Percentiles rank a stretch among this genome's conserved stretches.
phyloP scores from a whole-genome alignment of 2,797 vertebrate genomes.

The Hypotaenidia philippensis region DNA sequence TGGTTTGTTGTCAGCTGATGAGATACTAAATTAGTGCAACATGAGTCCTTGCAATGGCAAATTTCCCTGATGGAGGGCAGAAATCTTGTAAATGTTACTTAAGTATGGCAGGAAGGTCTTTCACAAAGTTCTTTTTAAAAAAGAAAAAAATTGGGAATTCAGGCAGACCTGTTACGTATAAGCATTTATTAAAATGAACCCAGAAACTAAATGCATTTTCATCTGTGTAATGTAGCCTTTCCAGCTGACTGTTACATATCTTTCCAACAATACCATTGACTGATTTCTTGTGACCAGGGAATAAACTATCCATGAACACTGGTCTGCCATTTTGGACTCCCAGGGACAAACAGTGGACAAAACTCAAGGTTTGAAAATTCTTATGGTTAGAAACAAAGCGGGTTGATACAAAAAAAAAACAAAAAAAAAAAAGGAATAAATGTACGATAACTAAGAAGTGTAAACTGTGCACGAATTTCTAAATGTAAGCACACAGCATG shows the following conservation, averaged over 20 bases:
- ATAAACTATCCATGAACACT: neutral
- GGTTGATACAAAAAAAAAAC: neutral
- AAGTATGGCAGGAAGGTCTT: neutral
- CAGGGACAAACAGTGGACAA: neutral
- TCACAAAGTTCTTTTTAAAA: neutral
- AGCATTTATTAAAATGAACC: neutral
- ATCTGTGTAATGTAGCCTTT: neutral
- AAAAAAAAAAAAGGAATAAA: neutral
- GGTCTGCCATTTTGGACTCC: neutral
- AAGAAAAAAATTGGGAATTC: neutral
- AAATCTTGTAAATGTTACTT: neutral
- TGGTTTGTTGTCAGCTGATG: neutral
- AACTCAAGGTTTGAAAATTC: neutral
- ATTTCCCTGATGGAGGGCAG: neutral
- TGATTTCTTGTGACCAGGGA: neutral
- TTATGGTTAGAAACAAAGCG: neutral
- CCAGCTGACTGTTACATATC: neutral
- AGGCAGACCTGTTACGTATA: neutral
- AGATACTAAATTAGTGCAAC: neutral
- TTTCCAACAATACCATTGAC: neutral
- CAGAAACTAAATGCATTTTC: neutral
- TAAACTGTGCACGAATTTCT: neutral
- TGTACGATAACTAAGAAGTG: neutral
- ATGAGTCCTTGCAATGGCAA: neutral
- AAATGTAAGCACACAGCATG: neutral